Conservation (phyloP, 2,113 vertebrate genomes). For the Sorex araneus region DNA sequence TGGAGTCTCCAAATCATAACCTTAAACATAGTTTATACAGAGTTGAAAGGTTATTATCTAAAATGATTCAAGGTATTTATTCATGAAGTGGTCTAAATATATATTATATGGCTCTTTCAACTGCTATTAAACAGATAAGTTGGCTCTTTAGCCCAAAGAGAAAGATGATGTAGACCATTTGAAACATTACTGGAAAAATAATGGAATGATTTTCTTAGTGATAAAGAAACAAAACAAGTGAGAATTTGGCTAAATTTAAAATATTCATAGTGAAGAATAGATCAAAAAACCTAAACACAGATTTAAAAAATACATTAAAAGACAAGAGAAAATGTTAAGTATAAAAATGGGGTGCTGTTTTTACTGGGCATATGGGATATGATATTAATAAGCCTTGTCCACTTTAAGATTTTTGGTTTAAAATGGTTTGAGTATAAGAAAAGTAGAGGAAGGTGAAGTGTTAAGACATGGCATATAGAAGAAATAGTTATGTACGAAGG, state of each 20-base stretch:
- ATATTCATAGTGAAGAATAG: not conserved
- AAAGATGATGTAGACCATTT: not conserved
- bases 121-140: not conserved
- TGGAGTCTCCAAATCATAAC: too few species aligned
- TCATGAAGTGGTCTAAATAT: not conserved
- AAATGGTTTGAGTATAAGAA: too few species aligned
- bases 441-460: not conserved
- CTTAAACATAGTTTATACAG: not conserved
- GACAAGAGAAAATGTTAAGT: not conserved
- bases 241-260: not conserved
- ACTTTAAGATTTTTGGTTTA: too few species aligned
- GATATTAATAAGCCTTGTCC: not conserved
- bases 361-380: not conserved
- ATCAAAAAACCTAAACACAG: too few species aligned
- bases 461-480: not conserved
- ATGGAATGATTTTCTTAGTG: not conserved
- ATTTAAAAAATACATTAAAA: not conserved
- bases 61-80: constrained; percentile 34
- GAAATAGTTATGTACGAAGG: not conserved
- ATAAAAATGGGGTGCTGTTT: not conserved
- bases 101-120: not conserved
- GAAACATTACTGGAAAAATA: constrained; percentile 14
- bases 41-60: not conserved
- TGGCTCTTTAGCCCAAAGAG: not conserved
- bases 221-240: not conserved